A percentile compares a stretch with the other conserved stretches of the same genome.
phyloP scores from a whole-genome alignment of 2,888 invertebrate genomes.

The Pseudeuparius sepicola region DNA sequence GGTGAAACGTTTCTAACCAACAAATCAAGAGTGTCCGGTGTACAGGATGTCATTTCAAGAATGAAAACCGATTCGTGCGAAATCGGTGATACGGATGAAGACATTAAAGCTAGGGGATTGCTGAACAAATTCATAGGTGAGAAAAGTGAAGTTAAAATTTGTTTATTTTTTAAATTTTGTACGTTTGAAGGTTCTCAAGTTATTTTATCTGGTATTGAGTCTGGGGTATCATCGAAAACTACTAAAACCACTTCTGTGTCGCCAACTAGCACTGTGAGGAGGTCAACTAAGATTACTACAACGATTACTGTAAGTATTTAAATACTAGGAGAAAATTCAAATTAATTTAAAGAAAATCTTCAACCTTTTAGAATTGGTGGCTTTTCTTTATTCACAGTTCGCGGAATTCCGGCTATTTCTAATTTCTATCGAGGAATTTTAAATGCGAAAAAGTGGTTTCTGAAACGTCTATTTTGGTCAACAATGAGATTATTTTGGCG shows the following conservation, averaged over 20 bases:
- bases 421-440: too few relatives aligned
- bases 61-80: conserved; percentile 56
- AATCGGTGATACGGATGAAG: conserved; percentile 56
- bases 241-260: conserved; percentile 17
- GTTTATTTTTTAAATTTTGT: neutral
- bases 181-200: conserved; percentile 55
- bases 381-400: too few relatives aligned
- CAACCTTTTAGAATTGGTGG: too few relatives aligned
- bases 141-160: neutral
- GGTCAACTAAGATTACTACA: conserved; percentile 27
- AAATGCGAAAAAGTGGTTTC: too few relatives aligned
- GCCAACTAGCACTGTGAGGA: conserved; percentile 20
- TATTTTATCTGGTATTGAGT: conserved; percentile 68
- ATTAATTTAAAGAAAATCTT: neutral
- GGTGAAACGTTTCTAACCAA: conserved; percentile 61
- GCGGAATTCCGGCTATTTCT: too few relatives aligned
- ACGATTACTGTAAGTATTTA: conserved; percentile 26
- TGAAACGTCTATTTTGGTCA: too few relatives aligned
- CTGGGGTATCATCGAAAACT: conserved; percentile 28
- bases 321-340: neutral
- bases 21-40: conserved; percentile 58
- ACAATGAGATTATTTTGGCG: too few relatives aligned
- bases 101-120: conserved; percentile 61
- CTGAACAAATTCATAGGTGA: conserved; percentile 64
- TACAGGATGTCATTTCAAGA: conserved; percentile 64